phyloP scores from a whole-genome alignment of 2,888 invertebrate genomes.

The Temnothorax rugatulus region DNA sequence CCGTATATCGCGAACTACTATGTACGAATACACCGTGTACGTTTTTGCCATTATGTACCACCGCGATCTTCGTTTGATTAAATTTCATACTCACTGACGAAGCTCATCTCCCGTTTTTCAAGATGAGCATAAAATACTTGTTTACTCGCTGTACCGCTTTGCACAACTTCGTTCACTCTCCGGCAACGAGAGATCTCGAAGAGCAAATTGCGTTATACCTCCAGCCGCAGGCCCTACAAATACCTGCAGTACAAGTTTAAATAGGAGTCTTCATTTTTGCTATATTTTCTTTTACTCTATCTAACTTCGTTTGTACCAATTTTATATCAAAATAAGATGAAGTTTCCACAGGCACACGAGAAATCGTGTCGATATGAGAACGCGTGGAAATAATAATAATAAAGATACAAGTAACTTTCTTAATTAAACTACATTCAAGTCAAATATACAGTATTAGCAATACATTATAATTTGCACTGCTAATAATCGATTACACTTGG shows the following conservation, averaged over 20 bases:
- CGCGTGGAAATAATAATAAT: not conserved
- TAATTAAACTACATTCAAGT: not conserved
- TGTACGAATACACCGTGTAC: not conserved
- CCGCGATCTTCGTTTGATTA: constrained; percentile 40
- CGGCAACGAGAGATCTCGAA: constrained; percentile 46
- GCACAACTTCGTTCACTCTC: constrained; percentile 33
- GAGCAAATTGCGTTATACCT: constrained; percentile 47
- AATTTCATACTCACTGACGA: constrained; percentile 41
- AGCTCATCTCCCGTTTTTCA: constrained; percentile 46
- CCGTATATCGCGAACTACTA: not conserved
- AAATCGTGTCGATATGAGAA: not conserved
- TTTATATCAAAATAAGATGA: constrained; percentile 33
- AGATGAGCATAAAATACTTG: constrained; percentile 41
- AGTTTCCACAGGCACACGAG: not conserved
- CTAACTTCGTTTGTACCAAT: constrained; percentile 17
- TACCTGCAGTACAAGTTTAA: constrained; percentile 37
- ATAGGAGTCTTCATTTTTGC: constrained; percentile 44
- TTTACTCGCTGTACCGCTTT: constrained; percentile 36
- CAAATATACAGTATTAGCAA: not conserved
- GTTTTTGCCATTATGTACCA: constrained; percentile 1
- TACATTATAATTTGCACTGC: not conserved
- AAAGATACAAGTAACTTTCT: not conserved
- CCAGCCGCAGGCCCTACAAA: constrained; percentile 34
- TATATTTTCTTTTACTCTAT: constrained; percentile 32
- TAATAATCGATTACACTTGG: not conserved